Conservation (phyloP, 2,797 vertebrate genomes). For the Masticophis lateralis region DNA sequence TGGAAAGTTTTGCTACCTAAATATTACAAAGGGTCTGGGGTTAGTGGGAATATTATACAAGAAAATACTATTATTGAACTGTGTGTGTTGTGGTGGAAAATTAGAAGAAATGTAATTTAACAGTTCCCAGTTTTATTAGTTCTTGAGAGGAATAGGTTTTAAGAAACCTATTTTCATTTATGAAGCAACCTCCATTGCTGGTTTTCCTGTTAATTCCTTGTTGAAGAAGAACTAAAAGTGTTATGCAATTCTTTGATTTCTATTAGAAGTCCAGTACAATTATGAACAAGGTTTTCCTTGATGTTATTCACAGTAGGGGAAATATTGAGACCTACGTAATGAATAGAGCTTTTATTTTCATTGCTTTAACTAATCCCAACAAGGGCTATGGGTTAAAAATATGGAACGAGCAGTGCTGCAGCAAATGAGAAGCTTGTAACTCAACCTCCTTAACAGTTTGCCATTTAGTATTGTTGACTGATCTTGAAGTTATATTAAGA, state of each 20-base stretch:
- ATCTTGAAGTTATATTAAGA: conserved; percentile 7
- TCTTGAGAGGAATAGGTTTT: not conserved
- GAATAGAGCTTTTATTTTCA: conserved; percentile 13
- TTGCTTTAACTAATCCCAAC: not conserved
- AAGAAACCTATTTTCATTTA: not conserved
- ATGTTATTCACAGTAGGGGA: conserved; percentile 1
- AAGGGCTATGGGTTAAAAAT: not conserved
- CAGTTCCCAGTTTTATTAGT: not conserved
- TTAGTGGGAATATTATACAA: not conserved
- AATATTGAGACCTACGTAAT: not conserved
- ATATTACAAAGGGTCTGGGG: not conserved
- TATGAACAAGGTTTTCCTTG: not conserved
- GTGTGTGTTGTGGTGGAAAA: not conserved
- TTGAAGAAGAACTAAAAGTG: not conserved
- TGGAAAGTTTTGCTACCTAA: not conserved
- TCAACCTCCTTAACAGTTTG: not conserved
- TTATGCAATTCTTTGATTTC: conserved; percentile 7
- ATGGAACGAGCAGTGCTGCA: not conserved
- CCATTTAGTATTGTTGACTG: not conserved
- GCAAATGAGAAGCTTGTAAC: not conserved
- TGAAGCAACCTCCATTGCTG: not conserved
- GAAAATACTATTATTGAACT: not conserved
- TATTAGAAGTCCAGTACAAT: conserved; percentile 5
- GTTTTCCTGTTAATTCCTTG: not conserved
- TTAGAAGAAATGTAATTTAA: not conserved